Evolutionary conservation across 1,140 invertebrate genomes (phyloP), one percentile per base, ranked within the genome.

Genomic region (Zaprionus ghesquierei): DNA sequence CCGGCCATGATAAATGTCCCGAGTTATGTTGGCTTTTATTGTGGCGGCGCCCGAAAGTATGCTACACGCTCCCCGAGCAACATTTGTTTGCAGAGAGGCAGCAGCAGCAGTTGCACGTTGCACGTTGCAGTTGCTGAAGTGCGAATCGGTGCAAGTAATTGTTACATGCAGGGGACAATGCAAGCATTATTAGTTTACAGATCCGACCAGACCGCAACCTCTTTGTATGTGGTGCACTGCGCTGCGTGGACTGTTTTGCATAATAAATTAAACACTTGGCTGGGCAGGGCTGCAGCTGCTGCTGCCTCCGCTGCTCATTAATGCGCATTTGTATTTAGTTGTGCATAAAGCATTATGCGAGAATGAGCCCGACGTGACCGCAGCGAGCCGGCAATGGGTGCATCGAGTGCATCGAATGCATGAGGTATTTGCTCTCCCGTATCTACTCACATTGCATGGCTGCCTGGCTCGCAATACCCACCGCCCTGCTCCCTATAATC

Each of bases 261-360:
- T 87, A 87, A 87, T 89, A 89, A 79, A 89, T 89, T 84, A 82
- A 87, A 69, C 84, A 44, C 84, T 74, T 77, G 79, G 54, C 65
- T 86, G 79, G 76, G 53, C 68, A 60, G 71, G 53, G 35, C 35
- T 38, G 0, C n/a, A n/a, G n/a, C 35, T 38, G 35, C 1, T 38
- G 35, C 35, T 38, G 13, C n/a, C n/a, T 3, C 13, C 15, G n/a
- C n/a, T 38, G 74, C 82, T 89, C 82, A 86, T 86, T 86, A 86
- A 89, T 82, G 76, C 82, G 72, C 82, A 86, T 86, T 86, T 86
- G 84, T 89, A 86, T 87, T 86, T 86, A 86, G 84, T 76, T 86
- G 82, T 79, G 84, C 82, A 86, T 82, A 79, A 86, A 86, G 82
- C 82, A 86, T 86, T 79, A 82, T 89, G 79, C 75, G 84, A 82